Evolutionary conservation across 2,888 invertebrate genomes (phyloP), one percentile per base, ranked within the genome.

Genomic region (Phengaris arion): DNA sequence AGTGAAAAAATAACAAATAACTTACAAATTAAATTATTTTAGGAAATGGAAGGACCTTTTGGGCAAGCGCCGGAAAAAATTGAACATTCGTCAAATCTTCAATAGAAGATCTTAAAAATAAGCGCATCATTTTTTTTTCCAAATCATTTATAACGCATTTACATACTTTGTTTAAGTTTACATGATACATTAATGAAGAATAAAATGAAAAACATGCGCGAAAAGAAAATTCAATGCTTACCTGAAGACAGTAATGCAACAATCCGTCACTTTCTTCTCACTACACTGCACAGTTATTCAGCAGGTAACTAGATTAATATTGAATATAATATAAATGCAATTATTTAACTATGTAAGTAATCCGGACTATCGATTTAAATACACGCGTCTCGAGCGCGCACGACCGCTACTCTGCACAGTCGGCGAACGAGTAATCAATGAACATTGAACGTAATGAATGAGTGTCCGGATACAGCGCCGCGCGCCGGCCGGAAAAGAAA

Each of bases 401-500:
- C 72, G 22, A 54, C 54, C 35, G 35, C 54, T 35, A 0, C 51
- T n/a, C 70, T 51, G 2, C 51, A 15, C 54, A 15, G 72, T 54
- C 72, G 22, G 22, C 72, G 22, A 72, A 10, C 54, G 72, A 72
- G 54, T 72, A 54, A 72, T 52, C 52, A 72, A 72, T 72, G 69
- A 52, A 68, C 68, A 12, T 45, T 35, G 1, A 12, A 13, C 22
- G 54, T 35, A 52, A 15, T 54, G 72, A 72, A 72, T 72, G 72
- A 35, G 52, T 54, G 52, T 72, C 72, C 72, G 72, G 72, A 70
- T 51, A 51, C 64, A 13, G 35, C 64, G 64, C 70, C 70, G 48
- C 15, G 35, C 64, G 64, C 70, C 70, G 48, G 51, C 51, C 72
- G 72, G 54, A 72, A 72, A 72, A 54, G 52, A 72, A 72, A 72